Conservation (phyloP, 2,888 invertebrate genomes). For the Drosophila kambysellisi region DNA sequence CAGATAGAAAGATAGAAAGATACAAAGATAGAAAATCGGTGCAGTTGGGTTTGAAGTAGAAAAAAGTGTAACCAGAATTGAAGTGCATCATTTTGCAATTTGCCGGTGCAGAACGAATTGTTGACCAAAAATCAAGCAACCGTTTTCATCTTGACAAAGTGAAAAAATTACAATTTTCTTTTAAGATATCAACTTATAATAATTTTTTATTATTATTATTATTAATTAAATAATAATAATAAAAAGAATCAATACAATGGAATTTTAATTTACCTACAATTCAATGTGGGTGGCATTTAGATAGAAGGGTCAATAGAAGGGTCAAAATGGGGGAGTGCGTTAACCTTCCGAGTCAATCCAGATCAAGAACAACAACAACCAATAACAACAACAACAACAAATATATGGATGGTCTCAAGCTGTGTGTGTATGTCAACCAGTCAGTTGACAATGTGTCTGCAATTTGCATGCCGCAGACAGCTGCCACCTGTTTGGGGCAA, state of each 20-base stretch:
- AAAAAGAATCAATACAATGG: too few species aligned
- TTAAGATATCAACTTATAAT: not conserved
- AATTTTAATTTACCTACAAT: too few species aligned
- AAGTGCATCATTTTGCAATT: not conserved
- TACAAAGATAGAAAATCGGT: not conserved
- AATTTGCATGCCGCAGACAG: constrained; percentile 33
- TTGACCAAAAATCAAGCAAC: not conserved
- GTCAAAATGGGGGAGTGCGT: not conserved
- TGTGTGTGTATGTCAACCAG: not conserved
- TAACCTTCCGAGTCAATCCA: not conserved
- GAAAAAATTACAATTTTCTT: not conserved
- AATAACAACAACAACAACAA: not conserved
- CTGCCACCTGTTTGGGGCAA: constrained; percentile 35
- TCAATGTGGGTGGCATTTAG: not conserved
- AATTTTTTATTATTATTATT: too few species aligned
- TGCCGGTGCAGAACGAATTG: not conserved
- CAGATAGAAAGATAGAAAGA: not conserved
- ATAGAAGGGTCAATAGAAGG: not conserved
- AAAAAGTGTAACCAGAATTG: not conserved
- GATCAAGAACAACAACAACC: not conserved
- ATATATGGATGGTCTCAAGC: not conserved
- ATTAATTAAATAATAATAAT: too few species aligned
- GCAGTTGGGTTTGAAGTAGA: not conserved
- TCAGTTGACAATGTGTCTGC: constrained; percentile 4
- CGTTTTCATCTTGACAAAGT: not conserved